These are phyloP conservation scores for Austrolebias charrua DNA, from an alignment of 2,797 vertebrate genomes.

Conservation along the genomic window DNA sequence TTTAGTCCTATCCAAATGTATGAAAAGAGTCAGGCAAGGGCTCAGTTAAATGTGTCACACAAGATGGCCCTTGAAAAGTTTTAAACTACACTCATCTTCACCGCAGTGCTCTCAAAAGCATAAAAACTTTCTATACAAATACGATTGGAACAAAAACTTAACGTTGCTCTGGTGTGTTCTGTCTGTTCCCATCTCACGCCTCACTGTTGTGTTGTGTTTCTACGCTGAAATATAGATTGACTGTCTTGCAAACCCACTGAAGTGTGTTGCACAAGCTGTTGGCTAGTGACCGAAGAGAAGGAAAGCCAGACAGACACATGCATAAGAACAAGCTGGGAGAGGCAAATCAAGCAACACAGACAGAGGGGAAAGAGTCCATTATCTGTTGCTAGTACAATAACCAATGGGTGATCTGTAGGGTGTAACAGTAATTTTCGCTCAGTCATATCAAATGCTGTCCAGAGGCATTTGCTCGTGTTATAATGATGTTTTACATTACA, in stretches of 20 bases:
- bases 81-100: neutral
- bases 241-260: conserved; percentile 26
- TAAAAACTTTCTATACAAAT: conserved; percentile 14
- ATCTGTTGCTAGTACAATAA: conserved; percentile 20
- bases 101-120: neutral
- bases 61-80: conserved; percentile 4
- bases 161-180: conserved; percentile 31
- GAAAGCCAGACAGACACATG: conserved; percentile 18
- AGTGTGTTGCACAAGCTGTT: conserved; percentile 45
- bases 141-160: conserved; percentile 13
- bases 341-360: conserved; percentile 12
- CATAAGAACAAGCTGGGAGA: conserved; percentile 4
- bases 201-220: conserved; percentile 38
- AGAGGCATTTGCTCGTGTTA: conserved; percentile 20
- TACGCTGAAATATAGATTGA: conserved; percentile 53
- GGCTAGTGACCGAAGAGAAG: conserved; percentile 26
- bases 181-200: conserved; percentile 54
- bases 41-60: neutral
- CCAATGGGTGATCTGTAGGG: conserved; percentile 37
- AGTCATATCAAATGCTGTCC: conserved; percentile 34
- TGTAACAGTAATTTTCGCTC: conserved; percentile 10
- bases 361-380: conserved; percentile 2
- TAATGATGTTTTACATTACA: conserved; percentile 17
- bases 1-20: neutral
- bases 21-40: neutral